Conservation (phyloP, 1,140 invertebrate species). For the Papilio polytes region DNA sequence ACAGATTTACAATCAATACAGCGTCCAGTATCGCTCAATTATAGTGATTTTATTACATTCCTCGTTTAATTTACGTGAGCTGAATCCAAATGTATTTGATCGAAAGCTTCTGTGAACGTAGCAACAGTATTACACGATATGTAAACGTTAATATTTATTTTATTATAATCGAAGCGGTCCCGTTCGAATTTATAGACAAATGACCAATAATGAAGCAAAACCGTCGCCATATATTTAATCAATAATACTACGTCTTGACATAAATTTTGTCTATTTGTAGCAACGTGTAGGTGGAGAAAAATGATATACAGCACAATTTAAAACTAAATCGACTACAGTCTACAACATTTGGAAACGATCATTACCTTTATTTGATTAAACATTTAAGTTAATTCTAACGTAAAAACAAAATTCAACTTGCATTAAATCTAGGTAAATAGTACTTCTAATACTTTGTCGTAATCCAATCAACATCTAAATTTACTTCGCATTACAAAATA, state of each 20-base stretch:
- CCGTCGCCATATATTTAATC: slow-evolving; percentile 37
- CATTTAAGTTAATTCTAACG: background rate
- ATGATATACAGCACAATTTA: slow-evolving; percentile 39
- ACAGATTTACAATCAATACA: slow-evolving; percentile 74
- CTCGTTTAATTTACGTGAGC: slow-evolving; percentile 56
- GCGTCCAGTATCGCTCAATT: slow-evolving; percentile 62
- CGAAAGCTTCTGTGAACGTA: slow-evolving; percentile 49
- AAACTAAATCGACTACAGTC: slow-evolving; percentile 29
- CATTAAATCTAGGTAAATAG: background rate
- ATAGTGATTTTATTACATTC: slow-evolving; percentile 70
- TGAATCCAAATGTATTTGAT: slow-evolving; percentile 50
- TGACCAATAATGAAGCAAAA: slow-evolving; percentile 36
- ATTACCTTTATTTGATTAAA: background rate
- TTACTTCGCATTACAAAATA: background rate
- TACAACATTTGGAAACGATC: slow-evolving; percentile 2
- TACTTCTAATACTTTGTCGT: background rate
- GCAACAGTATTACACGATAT: slow-evolving; percentile 44
- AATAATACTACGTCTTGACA: slow-evolving; percentile 34
- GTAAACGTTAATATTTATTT: slow-evolving; percentile 31
- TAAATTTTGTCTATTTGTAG: slow-evolving; percentile 40
- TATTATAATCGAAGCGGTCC: slow-evolving; percentile 39
- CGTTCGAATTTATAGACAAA: slow-evolving; percentile 41
- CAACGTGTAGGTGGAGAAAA: slow-evolving; percentile 35
- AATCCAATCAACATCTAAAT: background rate
- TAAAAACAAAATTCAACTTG: background rate